A percentile compares a stretch with the other conserved stretches of the same genome.
Conservation (phyloP, 2,113 vertebrate genomes). For the Pterocles gutturalis region DNA sequence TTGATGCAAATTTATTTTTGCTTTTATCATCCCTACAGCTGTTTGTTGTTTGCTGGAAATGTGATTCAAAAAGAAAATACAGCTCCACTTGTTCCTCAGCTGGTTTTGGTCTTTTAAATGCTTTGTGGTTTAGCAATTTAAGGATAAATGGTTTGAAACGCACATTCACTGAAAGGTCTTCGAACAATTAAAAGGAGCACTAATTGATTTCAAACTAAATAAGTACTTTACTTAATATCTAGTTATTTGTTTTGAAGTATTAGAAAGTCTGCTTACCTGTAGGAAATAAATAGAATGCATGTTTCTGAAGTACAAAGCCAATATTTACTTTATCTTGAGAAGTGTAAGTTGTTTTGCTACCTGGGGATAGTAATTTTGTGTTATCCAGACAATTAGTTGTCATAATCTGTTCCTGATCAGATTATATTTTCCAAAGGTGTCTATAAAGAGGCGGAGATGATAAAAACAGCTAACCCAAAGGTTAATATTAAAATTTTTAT, state of each 20-base stretch:
- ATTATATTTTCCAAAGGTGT: neutral
- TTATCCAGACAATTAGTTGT: neutral
- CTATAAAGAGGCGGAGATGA: neutral
- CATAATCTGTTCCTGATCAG: neutral
- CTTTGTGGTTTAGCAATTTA: neutral
- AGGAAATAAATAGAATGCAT: neutral
- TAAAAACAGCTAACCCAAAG: neutral
- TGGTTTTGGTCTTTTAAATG: neutral
- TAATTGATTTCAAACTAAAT: neutral
- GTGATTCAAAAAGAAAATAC: neutral
- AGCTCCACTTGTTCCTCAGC: neutral
- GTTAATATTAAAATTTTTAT: neutral
- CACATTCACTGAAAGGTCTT: neutral
- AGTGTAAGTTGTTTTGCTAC: neutral
- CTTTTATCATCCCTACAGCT: neutral
- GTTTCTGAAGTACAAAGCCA: neutral
- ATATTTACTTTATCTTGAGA: neutral
- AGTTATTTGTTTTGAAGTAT: neutral
- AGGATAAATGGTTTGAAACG: neutral
- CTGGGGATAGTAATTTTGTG: neutral
- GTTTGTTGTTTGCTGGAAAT: neutral
- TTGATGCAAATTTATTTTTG: neutral
- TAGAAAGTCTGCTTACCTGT: neutral
- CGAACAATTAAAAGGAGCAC: neutral
- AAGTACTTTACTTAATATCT: neutral